Evolutionary conservation across 1,140 invertebrate genomes (phyloP).

Genomic region (Zaprionus kolodkinae): DNA sequence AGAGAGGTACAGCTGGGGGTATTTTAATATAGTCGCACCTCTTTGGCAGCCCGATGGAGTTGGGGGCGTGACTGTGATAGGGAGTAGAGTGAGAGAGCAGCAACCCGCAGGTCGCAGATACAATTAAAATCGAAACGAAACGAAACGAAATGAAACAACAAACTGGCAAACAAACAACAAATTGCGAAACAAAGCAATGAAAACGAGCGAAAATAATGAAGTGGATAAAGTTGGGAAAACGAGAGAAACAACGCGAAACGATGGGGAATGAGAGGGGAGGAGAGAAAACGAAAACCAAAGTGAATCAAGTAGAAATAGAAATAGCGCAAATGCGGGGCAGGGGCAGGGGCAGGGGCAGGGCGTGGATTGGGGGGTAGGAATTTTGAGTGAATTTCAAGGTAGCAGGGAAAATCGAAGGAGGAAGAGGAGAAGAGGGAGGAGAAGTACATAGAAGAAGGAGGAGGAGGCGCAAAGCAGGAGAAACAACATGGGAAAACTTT

Average conservation of each 20-base stretch:
- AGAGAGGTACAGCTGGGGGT: background rate
- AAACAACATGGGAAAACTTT: conserved; percentile 77
- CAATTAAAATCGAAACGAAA: conserved; percentile 77
- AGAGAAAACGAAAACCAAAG: conserved; percentile 55
- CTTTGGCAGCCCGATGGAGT: conserved; percentile 12
- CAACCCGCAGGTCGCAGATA: conserved; percentile 49
- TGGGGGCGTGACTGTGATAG: conserved; percentile 1
- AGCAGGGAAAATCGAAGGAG: conserved; percentile 44
- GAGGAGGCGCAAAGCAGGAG: background rate
- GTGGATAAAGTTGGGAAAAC: conserved; percentile 76
- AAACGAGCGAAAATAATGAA: conserved; percentile 80
- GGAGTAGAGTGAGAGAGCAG: background rate
- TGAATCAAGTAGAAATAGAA: conserved; percentile 44
- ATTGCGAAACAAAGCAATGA: conserved; percentile 72
- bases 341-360: background rate
- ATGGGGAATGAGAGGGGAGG: background rate
- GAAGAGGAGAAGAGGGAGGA: conserved; percentile 2
- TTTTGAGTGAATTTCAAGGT: conserved; percentile 79
- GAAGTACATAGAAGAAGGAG: background rate
- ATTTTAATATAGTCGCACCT: conserved; percentile 70
- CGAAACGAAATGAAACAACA: conserved; percentile 29
- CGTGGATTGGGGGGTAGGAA: conserved; percentile 45
- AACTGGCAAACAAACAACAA: conserved; percentile 63
- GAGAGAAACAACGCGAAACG: conserved; percentile 28
- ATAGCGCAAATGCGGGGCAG: conserved; percentile 24